A percentile compares a stretch with the other conserved stretches of the same genome.
phyloP scores from a whole-genome alignment of 64 coral and sea anemone species.

The Orbicella faveolata region DNA sequence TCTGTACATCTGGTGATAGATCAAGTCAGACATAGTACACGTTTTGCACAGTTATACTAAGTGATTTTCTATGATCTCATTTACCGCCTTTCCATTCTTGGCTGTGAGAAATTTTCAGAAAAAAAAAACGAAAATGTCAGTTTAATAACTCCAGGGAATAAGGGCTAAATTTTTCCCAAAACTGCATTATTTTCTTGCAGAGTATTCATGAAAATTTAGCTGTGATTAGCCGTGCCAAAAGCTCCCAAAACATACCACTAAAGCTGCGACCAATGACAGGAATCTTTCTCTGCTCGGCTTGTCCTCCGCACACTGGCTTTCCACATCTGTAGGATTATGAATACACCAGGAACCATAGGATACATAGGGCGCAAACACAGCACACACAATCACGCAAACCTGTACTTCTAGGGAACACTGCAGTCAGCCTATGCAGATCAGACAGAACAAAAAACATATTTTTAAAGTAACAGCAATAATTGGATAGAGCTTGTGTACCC shows the following conservation, averaged over 20 bases:
- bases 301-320: slow-evolving; percentile 87
- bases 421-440: slow-evolving; percentile 51
- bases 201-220: too few relatives aligned
- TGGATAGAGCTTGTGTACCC: slow-evolving; percentile 91
- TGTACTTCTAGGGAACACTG: slow-evolving; percentile 63
- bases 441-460: slow-evolving; percentile 51
- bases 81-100: background rate
- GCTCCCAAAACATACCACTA: slow-evolving; percentile 50
- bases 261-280: slow-evolving; percentile 84
- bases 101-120: too few relatives aligned
- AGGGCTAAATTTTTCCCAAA: background rate
- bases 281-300: slow-evolving; percentile 85
- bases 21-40: too few relatives aligned
- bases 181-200: too few relatives aligned
- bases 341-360: slow-evolving; percentile 77
- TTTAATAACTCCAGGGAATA: background rate
- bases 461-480: slow-evolving; percentile 89
- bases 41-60: too few relatives aligned
- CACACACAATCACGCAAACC: slow-evolving; percentile 45
- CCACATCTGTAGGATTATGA: slow-evolving; percentile 97
- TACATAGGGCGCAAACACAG: slow-evolving; percentile 50
- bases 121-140: too few relatives aligned
- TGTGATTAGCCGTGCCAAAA: background rate
- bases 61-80: too few relatives aligned
- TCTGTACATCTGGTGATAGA: too few relatives aligned